phyloP scores from a whole-genome alignment of 2,113 vertebrate species.

The Condylura cristata region DNA sequence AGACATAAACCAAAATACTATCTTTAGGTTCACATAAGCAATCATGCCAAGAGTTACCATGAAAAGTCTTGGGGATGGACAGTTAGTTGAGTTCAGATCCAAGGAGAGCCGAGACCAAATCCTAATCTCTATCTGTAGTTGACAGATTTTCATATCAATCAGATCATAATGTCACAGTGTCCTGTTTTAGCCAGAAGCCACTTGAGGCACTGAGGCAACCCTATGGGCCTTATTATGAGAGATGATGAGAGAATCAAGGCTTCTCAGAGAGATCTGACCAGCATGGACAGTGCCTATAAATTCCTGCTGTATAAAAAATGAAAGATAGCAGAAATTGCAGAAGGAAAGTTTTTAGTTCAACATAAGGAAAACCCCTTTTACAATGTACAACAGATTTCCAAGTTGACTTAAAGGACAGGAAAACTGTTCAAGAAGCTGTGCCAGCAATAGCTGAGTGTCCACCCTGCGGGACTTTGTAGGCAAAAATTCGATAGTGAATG shows the following conservation, averaged over 20 bases:
- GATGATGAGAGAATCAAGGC: not conserved
- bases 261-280: not conserved
- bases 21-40: too few species aligned
- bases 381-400: not conserved
- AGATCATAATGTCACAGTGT: not conserved
- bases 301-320: fast-evolving
- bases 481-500: not conserved
- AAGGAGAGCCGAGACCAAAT: not conserved
- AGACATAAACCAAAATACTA: not conserved
- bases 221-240: not conserved
- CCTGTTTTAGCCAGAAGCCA: fast-evolving
- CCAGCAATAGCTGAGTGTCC: not conserved
- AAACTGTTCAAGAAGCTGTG: not conserved
- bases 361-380: not conserved
- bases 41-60: too few species aligned
- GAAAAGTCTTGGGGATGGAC: not conserved
- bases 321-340: too few species aligned
- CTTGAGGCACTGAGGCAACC: not conserved
- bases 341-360: not conserved
- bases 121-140: not conserved
- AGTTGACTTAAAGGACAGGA: not conserved
- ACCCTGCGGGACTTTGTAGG: not conserved
- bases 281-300: fast-evolving
- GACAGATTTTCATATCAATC: not conserved
- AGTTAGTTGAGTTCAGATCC: not conserved